Percentiles rank a stretch among this genome's conserved stretches.
Evolutionary conservation across 2,888 invertebrate genomes (phyloP).

Genomic region (Lacanobia oleracea): DNA sequence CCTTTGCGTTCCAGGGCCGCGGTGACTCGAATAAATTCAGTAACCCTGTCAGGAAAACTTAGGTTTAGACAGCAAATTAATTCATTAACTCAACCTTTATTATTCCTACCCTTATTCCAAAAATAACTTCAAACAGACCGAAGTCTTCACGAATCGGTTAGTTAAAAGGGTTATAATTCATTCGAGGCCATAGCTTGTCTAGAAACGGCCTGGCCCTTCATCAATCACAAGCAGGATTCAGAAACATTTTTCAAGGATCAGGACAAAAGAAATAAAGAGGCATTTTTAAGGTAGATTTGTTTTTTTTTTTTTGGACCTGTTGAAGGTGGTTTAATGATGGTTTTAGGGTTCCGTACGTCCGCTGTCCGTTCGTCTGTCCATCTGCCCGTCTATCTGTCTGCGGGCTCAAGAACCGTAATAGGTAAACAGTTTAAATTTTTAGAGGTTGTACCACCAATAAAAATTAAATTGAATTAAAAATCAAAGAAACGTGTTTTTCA

Average conservation of each 20-base stretch:
- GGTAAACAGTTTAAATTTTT: too few species aligned
- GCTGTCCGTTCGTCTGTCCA: too few species aligned
- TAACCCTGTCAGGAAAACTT: background rate
- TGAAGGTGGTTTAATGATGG: too few species aligned
- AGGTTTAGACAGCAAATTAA: background rate
- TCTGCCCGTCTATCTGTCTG: too few species aligned
- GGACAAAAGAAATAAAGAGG: conserved; percentile 24
- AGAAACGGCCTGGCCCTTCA: conserved; percentile 27
- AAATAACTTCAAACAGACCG: conserved; percentile 27
- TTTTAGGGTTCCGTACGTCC: too few species aligned
- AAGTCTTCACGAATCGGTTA: conserved; percentile 35
- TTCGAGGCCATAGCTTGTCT: conserved; percentile 38
- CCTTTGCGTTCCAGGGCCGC: too few species aligned
- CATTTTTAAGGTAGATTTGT: conserved; percentile 28
- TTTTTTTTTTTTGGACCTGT: conserved; percentile 38
- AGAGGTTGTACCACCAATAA: too few species aligned
- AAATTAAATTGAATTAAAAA: too few species aligned
- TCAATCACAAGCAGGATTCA: conserved; percentile 60
- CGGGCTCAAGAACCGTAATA: too few species aligned
- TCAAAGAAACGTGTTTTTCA: too few species aligned
- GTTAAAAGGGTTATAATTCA: conserved; percentile 58
- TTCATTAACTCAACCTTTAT: background rate
- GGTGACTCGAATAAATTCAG: too few species aligned
- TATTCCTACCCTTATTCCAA: background rate
- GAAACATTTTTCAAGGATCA: conserved; percentile 58